Base-by-base conservation (phyloP, 2,888 invertebrate species). In the Drosophila putrida region DNA sequence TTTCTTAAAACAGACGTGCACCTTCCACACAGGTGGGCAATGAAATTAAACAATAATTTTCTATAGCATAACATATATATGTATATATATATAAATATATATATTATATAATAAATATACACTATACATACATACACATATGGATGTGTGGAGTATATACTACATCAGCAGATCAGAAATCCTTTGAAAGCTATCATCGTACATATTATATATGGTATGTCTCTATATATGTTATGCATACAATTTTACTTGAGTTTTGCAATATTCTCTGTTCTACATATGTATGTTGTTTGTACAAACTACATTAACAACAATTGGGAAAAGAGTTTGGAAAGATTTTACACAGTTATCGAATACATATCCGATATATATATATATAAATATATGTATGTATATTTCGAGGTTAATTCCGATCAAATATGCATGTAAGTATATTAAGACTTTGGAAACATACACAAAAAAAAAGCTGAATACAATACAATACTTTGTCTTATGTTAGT, bases 381-480 rank as follows among this genome's bases (percentile, higher is more conserved):
- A 27, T 38, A 28, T 51, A 51, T 51, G 10, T 28, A 38, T 38
- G 6, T 38, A 20, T 20, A 10, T 20, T 49, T 15, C 15, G 31
- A 47, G 28, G 13, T 13, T 44, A 44, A 44, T 28, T 44, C 8
- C n/a, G 4, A 36, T 50, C 28, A 27, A 39, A 25, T 43, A 55
- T 55, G 39, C 38, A 13, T 33, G 15, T 20, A 27, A 20, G 20
- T 20, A 20, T 20, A 20, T 20, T 20, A 20, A 25, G 72, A 31
- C 31, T 31, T 31, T 6, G 8, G 3, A 31, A 31, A 31, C 36
- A 60, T 31, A 11, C 31, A 15, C 13, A 15, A 49, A 35, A 20
- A 20, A 15, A 55, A 70, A 60, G 43, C 57, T 50, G 60, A 64
- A 58, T 64, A 53, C 41, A 64, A 58, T 64, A 53, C 41, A 64